Evolutionary conservation across 2,113 vertebrate species (phyloP).

Genomic region (Mormyrus iriodes): DNA sequence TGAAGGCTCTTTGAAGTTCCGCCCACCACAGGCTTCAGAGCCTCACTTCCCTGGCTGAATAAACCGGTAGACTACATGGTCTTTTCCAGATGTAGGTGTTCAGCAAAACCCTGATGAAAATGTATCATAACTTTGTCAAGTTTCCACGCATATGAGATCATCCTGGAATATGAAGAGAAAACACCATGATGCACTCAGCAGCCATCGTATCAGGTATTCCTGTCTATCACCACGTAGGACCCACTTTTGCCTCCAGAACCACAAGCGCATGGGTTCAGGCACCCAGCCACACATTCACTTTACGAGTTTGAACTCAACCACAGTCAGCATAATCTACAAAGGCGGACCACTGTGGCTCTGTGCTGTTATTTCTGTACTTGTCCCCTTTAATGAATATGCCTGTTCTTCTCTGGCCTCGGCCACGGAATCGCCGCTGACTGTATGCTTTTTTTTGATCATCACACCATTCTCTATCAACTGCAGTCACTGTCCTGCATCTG

Average conservation of each 20-base stretch:
- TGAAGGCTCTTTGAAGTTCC: background rate
- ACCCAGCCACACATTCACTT: background rate
- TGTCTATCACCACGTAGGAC: background rate
- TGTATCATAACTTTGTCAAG: background rate
- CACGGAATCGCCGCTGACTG: too few species aligned
- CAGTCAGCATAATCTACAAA: background rate
- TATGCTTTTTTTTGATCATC: background rate
- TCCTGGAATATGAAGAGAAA: background rate
- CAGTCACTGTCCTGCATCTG: background rate
- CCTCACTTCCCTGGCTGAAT: background rate
- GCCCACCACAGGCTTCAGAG: background rate
- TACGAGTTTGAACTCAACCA: background rate
- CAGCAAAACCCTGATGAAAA: background rate
- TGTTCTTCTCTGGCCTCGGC: too few species aligned
- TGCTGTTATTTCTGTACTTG: too few species aligned
- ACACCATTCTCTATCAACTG: background rate
- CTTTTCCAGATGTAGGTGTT: constrained; percentile 1
- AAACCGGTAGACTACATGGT: background rate
- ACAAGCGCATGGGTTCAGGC: background rate
- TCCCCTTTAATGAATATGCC: too few species aligned
- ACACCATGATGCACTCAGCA: background rate
- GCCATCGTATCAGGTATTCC: background rate
- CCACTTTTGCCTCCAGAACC: background rate
- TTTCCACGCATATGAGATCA: background rate
- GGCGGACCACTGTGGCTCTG: too few species aligned